A percentile compares a stretch with the other conserved stretches of the same genome.
These are phyloP conservation scores for Ricordea florida DNA, from an alignment of 92 coral and sea anemone species.

Conservation along the genomic window DNA sequence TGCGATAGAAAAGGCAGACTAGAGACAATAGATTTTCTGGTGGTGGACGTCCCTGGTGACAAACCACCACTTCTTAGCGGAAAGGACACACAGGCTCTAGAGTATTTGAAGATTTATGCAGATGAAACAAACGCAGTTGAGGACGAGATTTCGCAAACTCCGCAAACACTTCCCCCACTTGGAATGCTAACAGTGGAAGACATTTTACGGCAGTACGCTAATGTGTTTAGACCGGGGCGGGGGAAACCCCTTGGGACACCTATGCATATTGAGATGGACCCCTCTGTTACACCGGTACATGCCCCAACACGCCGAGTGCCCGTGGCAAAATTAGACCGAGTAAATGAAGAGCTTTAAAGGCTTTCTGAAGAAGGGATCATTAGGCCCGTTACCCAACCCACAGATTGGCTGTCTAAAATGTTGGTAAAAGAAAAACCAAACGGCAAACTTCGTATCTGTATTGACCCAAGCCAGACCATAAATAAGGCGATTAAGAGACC, in stretches of 20 bases:
- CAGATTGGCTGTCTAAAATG: conserved; percentile 47
- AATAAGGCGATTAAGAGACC: conserved; percentile 53
- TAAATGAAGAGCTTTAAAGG: conserved; percentile 30
- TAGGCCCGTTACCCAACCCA: conserved; percentile 30
- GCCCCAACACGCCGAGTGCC: conserved; percentile 30
- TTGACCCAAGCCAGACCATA: conserved; percentile 43
- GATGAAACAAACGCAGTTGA: not conserved
- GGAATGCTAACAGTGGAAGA: conserved; percentile 19
- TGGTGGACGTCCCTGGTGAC: not conserved
- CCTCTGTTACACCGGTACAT: conserved; percentile 23
- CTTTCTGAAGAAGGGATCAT: conserved; percentile 34
- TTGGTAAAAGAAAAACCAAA: conserved; percentile 48
- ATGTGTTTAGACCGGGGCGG: conserved; percentile 1
- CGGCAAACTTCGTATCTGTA: conserved; percentile 30
- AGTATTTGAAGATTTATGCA: not conserved
- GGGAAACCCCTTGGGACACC: not conserved
- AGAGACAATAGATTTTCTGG: conserved; percentile 26
- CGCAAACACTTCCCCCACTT: conserved; percentile 4
- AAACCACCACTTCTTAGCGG: not conserved
- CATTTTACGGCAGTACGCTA: conserved; percentile 9
- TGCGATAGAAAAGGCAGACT: conserved; percentile 44
- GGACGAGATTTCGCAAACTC: not conserved
- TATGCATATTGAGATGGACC: conserved; percentile 18
- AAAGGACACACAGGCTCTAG: not conserved
- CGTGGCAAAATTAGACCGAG: conserved; percentile 24